Evolutionary conservation across 2,888 invertebrate genomes (phyloP), one percentile per base, ranked within the genome.

Genomic region (Meandrusa payeni): DNA sequence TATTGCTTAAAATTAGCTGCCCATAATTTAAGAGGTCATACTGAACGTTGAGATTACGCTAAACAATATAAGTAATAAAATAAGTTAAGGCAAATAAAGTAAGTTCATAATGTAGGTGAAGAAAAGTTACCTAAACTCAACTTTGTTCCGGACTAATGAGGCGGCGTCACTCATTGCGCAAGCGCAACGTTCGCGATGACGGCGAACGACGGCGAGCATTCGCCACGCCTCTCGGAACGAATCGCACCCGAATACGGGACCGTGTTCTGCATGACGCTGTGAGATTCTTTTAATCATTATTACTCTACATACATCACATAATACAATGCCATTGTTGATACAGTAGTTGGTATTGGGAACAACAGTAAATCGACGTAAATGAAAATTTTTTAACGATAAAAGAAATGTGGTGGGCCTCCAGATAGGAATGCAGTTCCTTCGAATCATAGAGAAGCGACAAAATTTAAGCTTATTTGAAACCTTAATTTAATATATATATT

Each of bases 121-220:
- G 13, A 46, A 39, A 46, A 41, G 47, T 48, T 58, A 45, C 56
- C 40, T 37, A 61, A 64, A 64, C 38, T 28, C 59, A 67, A 72
- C 69, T 76, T 74, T 71, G 76, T 81, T 76, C 76, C 75, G 74
- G 76, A 55, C 66, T 81, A 83, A 83, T 80, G 81, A 82, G 76
- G 62, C 76, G 59, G 63, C 70, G 65, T 67, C 59, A 61, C 52
- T 47, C 57, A 52, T 76, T 79, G 82, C 81, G 79, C 77, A 76
- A 76, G 71, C 62, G 67, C 61, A 61, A 59, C 68, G 58, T 55
- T 66, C 53, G 52, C 57, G 54, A 52, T 53, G 75, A 75, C 74
- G 65, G 59, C 64, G 61, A 64, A 55, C 76, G 76, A 61, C 61
- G 66, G 64, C 72, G 59, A 60, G 47, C 66, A 78, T 86, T 85